Conservation (phyloP, 1,140 invertebrate species). For the Calephelis nemesis region DNA sequence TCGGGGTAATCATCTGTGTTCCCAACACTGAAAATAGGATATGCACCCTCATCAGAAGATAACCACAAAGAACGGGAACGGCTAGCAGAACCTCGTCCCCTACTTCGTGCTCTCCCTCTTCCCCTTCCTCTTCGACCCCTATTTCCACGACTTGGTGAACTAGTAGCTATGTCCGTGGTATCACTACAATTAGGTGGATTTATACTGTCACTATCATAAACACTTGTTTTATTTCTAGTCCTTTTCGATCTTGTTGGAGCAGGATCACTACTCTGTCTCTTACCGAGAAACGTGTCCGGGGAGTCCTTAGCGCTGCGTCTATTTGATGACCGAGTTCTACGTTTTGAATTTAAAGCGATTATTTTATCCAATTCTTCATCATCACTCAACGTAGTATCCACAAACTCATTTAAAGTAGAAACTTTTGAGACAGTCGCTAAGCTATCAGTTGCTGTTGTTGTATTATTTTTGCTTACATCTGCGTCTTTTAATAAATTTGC, state of each 20-base stretch:
- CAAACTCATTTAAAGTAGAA: neutral
- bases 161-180: too few species aligned
- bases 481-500: slow-evolving; percentile 32
- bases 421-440: neutral
- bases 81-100: slow-evolving; percentile 17
- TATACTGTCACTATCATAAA: neutral
- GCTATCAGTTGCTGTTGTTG: neutral
- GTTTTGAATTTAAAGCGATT: slow-evolving; percentile 24
- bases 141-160: slow-evolving; percentile 26
- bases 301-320: neutral
- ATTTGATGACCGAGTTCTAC: neutral
- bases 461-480: slow-evolving; percentile 19
- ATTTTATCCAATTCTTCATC: slow-evolving; percentile 27
- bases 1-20: slow-evolving; percentile 61
- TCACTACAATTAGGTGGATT: neutral
- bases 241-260: slow-evolving; percentile 12
- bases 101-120: slow-evolving; percentile 13
- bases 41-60: neutral
- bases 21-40: slow-evolving; percentile 44
- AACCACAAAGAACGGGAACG: neutral
- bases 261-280: neutral
- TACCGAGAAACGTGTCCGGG: neutral
- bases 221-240: neutral
- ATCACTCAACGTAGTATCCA: slow-evolving; percentile 20
- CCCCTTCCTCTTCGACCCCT: slow-evolving; percentile 21